Evolutionary conservation across 1,140 invertebrate genomes (phyloP).

Genomic region (Magallana angulata): DNA sequence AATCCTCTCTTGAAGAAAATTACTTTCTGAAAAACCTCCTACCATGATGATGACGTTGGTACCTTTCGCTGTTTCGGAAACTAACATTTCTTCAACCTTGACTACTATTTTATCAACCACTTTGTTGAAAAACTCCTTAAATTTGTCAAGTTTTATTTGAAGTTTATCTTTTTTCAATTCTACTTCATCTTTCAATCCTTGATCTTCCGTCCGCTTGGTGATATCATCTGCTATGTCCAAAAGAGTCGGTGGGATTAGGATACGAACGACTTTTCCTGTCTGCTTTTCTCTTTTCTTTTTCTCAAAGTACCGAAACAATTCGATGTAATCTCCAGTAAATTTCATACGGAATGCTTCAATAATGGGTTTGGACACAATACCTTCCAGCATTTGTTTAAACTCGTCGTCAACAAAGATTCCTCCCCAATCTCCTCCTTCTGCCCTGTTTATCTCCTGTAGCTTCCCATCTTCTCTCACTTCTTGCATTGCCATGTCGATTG

Average conservation of each 20-base stretch:
- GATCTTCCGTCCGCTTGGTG: neutral
- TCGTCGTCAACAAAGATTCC: constrained; percentile 53
- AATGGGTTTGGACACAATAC: constrained; percentile 4
- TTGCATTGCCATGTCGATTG: constrained; percentile 56
- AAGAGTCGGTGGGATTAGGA: neutral
- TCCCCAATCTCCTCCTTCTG: constrained; percentile 56
- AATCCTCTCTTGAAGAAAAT: constrained; percentile 51
- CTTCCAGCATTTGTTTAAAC: constrained; percentile 43
- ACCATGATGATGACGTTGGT: constrained; percentile 50
- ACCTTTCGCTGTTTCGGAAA: neutral
- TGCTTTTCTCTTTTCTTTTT: constrained; percentile 52
- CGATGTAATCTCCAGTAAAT: constrained; percentile 45
- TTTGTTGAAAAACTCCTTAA: constrained; percentile 43
- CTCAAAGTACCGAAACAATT: constrained; percentile 56
- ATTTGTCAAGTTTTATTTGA: neutral
- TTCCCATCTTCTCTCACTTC: constrained; percentile 40
- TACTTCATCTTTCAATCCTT: neutral
- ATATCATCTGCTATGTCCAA: neutral
- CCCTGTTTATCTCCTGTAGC: constrained; percentile 50
- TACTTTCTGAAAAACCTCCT: constrained; percentile 62
- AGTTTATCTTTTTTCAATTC: too few species aligned
- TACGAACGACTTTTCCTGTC: neutral
- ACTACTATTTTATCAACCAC: constrained; percentile 44
- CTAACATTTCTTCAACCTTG: constrained; percentile 50
- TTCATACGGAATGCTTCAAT: constrained; percentile 45